A percentile compares a stretch with the other conserved stretches of the same genome.
phyloP scores from a whole-genome alignment of 2,113 vertebrate genomes.

The Motacilla tschutschensis region DNA sequence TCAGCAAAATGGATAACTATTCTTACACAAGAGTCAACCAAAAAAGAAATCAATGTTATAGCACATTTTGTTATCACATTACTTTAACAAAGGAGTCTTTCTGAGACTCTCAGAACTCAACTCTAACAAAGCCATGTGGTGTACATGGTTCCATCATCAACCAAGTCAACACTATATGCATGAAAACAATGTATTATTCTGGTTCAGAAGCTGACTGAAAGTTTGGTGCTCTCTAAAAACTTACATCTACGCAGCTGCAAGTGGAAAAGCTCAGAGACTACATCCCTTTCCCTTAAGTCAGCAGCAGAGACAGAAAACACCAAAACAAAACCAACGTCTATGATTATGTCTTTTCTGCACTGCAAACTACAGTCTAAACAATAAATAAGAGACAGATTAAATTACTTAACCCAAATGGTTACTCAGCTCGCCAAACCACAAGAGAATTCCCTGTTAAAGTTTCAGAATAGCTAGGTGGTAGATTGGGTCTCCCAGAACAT shows the following conservation, averaged over 20 bases:
- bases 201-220: not conserved
- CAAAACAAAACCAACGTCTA: not conserved
- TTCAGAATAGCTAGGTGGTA: not conserved
- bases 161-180: not conserved
- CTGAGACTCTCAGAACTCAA: not conserved
- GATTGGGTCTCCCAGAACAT: not conserved
- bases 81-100: not conserved
- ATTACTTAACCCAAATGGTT: not conserved
- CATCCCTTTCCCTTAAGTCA: not conserved
- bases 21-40: not conserved
- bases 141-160: not conserved
- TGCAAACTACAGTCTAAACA: not conserved
- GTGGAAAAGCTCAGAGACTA: not conserved
- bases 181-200: not conserved
- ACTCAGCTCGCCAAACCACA: not conserved
- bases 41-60: not conserved
- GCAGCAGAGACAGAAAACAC: not conserved
- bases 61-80: not conserved
- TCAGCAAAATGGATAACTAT: not conserved
- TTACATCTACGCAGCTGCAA: not conserved
- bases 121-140: not conserved
- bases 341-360: not conserved
- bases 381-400: not conserved
- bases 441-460: not conserved
- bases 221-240: not conserved